Evolutionary conservation across 1,140 invertebrate species (phyloP), one percentile per base, ranked within the genome.

Genomic region (Coboldia fuscipes): DNA sequence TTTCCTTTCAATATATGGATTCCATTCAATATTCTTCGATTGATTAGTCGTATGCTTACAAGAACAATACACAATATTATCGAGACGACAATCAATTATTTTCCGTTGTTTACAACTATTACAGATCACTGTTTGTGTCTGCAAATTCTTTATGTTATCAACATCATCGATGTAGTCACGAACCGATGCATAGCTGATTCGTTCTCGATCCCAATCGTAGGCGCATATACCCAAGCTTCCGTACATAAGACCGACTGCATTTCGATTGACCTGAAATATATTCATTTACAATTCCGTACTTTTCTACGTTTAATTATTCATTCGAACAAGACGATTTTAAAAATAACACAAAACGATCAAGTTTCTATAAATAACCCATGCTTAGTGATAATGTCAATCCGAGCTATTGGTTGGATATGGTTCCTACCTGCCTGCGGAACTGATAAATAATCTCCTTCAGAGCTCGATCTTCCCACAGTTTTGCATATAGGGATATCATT

Each of bases 1-100:
- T 33, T 75, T 55, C 34, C 75, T 68, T 50, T 79, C 76, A 37
- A 84, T 69, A 45, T 79, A 86, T 1, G 77, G 74, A 27, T 65
- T 55, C 82, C 83, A 86, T 5, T 65, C 61, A 20, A 70, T 65
- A 10, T 57, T 57, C 36, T 50, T 43, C 34, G 58, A 57, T 0
- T 6, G 56, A 44, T 5, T 50, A 39, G 1, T 61, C 47, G 18
- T 54, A 47, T 13, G 60, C 56, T 37, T 58, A 46, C 52, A 68
- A 43, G 46, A 44, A 50, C 69, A 74, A 46, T 72, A 72, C 2
- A 50, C 42, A 20, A 69, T 43, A 19, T 54, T 50, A 4, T 58
- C 41, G n/a, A 60, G 56, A 36, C 56, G 56, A 37, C 48, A 54
- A 37, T 73, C 71, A 21, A 71, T 60, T 4, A 70, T 48, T 7